These are phyloP conservation scores for Hippolais icterina DNA, from an alignment of 2,113 vertebrate genomes.

Conservation along the genomic window DNA sequence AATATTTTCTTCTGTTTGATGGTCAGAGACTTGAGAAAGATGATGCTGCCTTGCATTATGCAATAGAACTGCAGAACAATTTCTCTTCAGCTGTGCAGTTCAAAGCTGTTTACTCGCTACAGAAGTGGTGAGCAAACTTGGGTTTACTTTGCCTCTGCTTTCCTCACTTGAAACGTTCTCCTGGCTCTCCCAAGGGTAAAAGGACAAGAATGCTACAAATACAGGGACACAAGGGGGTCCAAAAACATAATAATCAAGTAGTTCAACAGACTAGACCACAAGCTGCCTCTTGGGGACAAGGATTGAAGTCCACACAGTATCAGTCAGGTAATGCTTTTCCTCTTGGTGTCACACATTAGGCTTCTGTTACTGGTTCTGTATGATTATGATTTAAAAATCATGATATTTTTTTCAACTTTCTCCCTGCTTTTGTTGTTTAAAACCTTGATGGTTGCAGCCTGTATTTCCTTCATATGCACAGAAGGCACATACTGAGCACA, in stretches of 20 bases:
- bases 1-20: conserved; percentile 10
- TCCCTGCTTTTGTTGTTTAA: background rate
- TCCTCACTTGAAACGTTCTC: background rate
- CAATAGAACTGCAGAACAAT: background rate
- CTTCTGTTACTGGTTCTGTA: background rate
- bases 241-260: background rate
- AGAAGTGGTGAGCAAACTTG: background rate
- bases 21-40: background rate
- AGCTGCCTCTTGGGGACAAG: conserved; percentile 7
- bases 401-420: background rate
- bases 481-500: background rate
- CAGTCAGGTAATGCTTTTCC: conserved; percentile 1
- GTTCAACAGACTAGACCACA: conserved; percentile 33
- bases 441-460: background rate
- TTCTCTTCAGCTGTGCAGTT: background rate
- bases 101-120: background rate
- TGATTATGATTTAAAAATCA: background rate
- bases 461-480: background rate
- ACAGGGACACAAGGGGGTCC: background rate
- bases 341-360: background rate
- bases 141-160: background rate
- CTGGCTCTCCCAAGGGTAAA: conserved; percentile 27
- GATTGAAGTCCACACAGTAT: background rate
- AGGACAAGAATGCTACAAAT: conserved; percentile 31
- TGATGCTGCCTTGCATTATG: background rate